Conservation (phyloP, 2,888 invertebrate genomes). For the Poecilus cupreus region DNA sequence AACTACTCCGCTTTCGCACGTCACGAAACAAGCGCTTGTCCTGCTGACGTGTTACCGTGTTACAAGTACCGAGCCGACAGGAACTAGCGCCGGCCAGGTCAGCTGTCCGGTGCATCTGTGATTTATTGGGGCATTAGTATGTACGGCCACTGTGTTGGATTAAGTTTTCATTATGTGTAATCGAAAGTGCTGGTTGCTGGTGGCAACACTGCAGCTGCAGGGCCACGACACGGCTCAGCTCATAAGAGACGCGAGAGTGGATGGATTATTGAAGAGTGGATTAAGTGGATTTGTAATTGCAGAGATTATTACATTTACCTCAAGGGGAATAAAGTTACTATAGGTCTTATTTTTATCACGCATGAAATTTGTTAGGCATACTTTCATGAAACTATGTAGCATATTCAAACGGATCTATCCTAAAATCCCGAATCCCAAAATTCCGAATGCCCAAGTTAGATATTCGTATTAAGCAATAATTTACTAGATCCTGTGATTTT, state of each 20-base stretch:
- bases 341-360: not conserved
- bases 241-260: too few species aligned
- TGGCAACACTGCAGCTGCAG: too few species aligned
- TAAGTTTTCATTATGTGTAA: slow-evolving; percentile 44
- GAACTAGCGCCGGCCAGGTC: slow-evolving; percentile 13
- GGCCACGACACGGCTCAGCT: not conserved
- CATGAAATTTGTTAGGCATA: not conserved
- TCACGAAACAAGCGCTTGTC: not conserved
- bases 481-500: too few species aligned
- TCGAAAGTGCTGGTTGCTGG: slow-evolving; percentile 12
- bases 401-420: too few species aligned
- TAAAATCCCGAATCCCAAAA: too few species aligned
- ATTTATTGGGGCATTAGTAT: slow-evolving; percentile 50
- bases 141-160: slow-evolving; percentile 21
- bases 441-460: too few species aligned
- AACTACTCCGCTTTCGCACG: too few species aligned
- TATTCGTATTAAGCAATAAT: too few species aligned
- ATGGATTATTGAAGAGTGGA: slow-evolving; percentile 22
- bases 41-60: not conserved
- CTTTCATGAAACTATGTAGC: too few species aligned
- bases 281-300: slow-evolving; percentile 31
- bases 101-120: slow-evolving; percentile 50
- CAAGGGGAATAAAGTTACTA: slow-evolving; percentile 21
- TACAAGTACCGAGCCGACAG: not conserved
- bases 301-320: slow-evolving; percentile 29